Base-by-base conservation (phyloP, 2,797 vertebrate genomes). In the Macroramphosus scolopax region DNA sequence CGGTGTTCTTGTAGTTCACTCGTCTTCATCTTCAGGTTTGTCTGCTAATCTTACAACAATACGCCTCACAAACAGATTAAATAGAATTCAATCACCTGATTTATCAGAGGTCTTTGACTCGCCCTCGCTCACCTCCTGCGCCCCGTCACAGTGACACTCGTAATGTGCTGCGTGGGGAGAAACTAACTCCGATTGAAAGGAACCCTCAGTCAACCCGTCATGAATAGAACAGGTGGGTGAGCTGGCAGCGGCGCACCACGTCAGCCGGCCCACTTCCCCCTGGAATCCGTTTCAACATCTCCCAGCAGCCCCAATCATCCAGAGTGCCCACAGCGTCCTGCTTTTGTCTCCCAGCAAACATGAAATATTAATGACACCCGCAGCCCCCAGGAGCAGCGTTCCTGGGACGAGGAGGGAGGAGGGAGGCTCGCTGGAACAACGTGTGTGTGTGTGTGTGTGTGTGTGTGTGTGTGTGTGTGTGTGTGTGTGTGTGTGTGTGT, bases 321-420 rank as follows among this genome's bases (percentile, higher is more conserved):
- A 34, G 35, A 72, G 62, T 45, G 63, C 17, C 53, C 13, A 12
- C 35, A 44, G 44, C 46, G 4, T 35, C 44, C 42, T 14, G 35
- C 43, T 14, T 35, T 42, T 15, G 28, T 46, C 48, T 51, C 58
- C 16, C 15, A 49, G 11, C 51, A 12, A 2, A n/a, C 49, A 64
- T 82, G 67, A 70, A 75, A 74, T 65, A 78, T 76, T 64, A 51
- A 83, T 56, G 54, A 33, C 30, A 4, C 12, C 56, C 17, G 33
- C 67, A 58, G 62, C 68, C 45, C 34, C 34, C 39, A 1, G 40
- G 22, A 60, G 1, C 40, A 1, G 34, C 35, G 8, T 41, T 30
- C 59, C 25, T 15, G 1, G 48, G 44, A 46, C n/a, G n/a, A n/a
- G n/a, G n/a, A n/a, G n/a, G n/a, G n/a, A n/a, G n/a, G n/a, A n/a